Conservation (phyloP, 2,888 invertebrate species). For the Oscheius sp. region DNA sequence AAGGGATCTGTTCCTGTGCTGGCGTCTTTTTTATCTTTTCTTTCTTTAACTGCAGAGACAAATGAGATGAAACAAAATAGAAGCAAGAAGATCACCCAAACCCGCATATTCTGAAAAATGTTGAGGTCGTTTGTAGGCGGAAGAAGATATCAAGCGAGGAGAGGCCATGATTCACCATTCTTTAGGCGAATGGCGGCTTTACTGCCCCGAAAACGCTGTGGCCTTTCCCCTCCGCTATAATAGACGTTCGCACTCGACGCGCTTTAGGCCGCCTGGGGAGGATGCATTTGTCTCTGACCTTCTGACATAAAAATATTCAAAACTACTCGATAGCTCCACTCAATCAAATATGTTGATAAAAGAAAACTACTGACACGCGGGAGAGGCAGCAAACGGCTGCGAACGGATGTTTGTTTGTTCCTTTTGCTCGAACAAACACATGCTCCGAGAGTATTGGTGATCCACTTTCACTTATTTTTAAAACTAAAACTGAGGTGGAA, state of each 20-base stretch:
- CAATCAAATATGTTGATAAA: no score
- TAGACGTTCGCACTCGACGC: not conserved
- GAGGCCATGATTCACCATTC: conserved; percentile 5
- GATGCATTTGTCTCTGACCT: conserved; percentile 13
- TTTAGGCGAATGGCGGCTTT: conserved; percentile 1
- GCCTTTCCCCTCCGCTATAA: no score
- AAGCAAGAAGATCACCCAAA: conserved; percentile 23
- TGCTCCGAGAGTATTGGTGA: no score
- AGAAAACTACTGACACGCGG: no score
- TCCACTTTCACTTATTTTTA: no score
- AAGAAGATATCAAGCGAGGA: not conserved
- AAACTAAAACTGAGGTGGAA: no score
- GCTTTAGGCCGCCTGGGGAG: conserved; percentile 1
- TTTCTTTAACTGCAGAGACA: not conserved
- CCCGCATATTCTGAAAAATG: conserved; percentile 21
- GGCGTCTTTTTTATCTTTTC: not conserved
- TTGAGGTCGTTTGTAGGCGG: not conserved
- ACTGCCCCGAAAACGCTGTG: conserved; percentile 7
- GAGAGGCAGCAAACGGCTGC: no score
- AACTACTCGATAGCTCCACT: no score
- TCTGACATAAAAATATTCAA: no score
- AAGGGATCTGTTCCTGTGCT: not conserved
- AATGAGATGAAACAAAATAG: not conserved
- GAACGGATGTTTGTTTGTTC: no score
- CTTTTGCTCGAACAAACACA: no score